These are phyloP conservation scores for Vireo altiloquus DNA, from an alignment of 2,113 vertebrate species.

Conservation along the genomic window DNA sequence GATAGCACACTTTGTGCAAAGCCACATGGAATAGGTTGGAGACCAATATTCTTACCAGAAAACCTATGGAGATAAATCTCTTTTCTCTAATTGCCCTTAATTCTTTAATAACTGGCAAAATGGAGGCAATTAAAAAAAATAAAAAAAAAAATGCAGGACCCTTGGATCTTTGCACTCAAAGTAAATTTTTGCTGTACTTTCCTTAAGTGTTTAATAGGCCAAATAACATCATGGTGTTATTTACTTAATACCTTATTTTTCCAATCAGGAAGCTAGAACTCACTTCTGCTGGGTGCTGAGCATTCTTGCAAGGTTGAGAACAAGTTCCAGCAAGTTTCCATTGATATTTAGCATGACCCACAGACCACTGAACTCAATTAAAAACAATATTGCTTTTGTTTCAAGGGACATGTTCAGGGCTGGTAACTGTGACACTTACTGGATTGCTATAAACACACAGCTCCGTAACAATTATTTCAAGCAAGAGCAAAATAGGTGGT, in stretches of 20 bases:
- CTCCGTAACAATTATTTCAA: neutral
- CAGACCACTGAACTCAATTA: neutral
- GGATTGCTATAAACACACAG: neutral
- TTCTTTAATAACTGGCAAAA: neutral
- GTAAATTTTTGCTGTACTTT: neutral
- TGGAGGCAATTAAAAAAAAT: neutral
- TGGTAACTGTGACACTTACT: neutral
- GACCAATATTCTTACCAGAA: neutral
- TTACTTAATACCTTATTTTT: neutral
- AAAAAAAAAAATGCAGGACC: rapidly evolving
- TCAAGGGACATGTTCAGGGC: neutral
- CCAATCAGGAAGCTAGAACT: neutral
- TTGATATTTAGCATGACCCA: neutral
- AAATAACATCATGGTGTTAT: neutral
- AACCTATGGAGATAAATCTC: neutral
- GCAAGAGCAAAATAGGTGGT: neutral
- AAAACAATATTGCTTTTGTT: neutral
- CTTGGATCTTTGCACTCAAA: neutral
- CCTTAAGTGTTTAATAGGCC: neutral
- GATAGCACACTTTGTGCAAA: neutral
- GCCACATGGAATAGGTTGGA: neutral
- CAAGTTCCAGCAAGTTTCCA: neutral
- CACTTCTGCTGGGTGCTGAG: neutral
- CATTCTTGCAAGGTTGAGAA: neutral
- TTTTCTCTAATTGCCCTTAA: neutral